A percentile compares a stretch with the other conserved stretches of the same genome.
Evolutionary conservation across 1,140 invertebrate species (phyloP).

Genomic region (Philotrypesis tridentata): DNA sequence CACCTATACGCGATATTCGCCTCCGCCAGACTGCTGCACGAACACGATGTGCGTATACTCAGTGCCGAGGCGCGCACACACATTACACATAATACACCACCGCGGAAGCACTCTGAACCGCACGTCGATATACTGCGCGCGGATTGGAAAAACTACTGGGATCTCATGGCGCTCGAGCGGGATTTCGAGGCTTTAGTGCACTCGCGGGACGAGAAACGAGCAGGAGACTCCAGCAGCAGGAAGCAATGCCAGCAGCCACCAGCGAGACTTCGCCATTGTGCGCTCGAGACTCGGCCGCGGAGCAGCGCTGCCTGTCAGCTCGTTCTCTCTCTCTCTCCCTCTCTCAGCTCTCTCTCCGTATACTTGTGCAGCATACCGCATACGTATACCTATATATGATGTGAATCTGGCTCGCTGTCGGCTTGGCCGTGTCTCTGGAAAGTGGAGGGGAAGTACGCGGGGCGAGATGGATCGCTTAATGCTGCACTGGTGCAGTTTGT

Average conservation of each 20-base stretch:
- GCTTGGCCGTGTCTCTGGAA: not conserved
- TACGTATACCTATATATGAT: no score
- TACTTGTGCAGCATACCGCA: no score
- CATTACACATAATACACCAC: no score
- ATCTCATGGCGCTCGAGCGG: no score
- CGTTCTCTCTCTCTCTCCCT: not conserved
- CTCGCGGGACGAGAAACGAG: not conserved
- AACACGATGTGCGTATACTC: not conserved
- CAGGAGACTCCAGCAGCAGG: not conserved
- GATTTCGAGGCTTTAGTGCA: no score
- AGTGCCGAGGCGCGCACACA: not conserved
- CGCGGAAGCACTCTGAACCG: no score
- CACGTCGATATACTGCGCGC: no score
- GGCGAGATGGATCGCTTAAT: not conserved
- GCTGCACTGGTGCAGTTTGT: not conserved
- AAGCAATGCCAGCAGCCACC: not conserved
- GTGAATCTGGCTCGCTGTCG: not conserved
- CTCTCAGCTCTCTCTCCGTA: not conserved
- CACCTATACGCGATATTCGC: not conserved
- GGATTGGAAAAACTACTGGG: no score
- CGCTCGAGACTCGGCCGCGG: slow-evolving; percentile 3
- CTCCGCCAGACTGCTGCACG: not conserved
- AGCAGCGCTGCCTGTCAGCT: not conserved
- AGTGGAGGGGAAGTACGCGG: not conserved
- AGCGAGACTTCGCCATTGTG: slow-evolving; percentile 27